These are phyloP conservation scores for Dryadula phaetusa DNA, from an alignment of 2,888 invertebrate genomes.

Conservation along the genomic window DNA sequence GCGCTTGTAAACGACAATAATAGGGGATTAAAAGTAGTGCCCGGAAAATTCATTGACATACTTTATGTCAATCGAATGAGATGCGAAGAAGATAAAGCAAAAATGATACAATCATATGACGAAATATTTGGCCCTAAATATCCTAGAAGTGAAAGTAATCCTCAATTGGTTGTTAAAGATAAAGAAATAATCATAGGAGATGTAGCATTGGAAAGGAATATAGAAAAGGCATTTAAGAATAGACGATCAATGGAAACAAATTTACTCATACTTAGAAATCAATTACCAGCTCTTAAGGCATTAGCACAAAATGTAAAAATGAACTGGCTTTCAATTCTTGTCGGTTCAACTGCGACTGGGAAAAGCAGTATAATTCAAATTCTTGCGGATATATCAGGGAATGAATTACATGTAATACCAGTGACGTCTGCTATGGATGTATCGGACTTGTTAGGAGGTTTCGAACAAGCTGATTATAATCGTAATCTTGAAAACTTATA, in stretches of 20 bases:
- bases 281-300: constrained; percentile 89
- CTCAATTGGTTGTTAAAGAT: constrained; percentile 85
- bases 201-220: constrained; percentile 75
- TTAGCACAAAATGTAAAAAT: constrained; percentile 94
- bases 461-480: constrained; percentile 95
- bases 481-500: constrained; percentile 89
- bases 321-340: constrained; percentile 96
- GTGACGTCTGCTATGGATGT: constrained; percentile 97
- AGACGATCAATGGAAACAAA: constrained; percentile 66
- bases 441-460: constrained; percentile 97
- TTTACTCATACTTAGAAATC: constrained; percentile 80
- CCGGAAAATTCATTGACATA: constrained; percentile 88
- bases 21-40: constrained; percentile 62
- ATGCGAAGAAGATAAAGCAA: constrained; percentile 89
- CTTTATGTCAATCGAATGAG: constrained; percentile 96
- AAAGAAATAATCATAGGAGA: constrained; percentile 87
- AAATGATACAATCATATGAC: constrained; percentile 83
- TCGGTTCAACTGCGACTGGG: constrained; percentile 91
- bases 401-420: constrained; percentile 89
- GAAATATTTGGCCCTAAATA: constrained; percentile 76
- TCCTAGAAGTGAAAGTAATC: constrained; percentile 79
- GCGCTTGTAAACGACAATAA: constrained; percentile 81
- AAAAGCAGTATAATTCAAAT: constrained; percentile 92
- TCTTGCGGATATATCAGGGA: constrained; percentile 90
- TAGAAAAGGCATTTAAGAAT: constrained; percentile 68